phyloP scores from a whole-genome alignment of 2,888 invertebrate species.

The Mesoligia furuncula region DNA sequence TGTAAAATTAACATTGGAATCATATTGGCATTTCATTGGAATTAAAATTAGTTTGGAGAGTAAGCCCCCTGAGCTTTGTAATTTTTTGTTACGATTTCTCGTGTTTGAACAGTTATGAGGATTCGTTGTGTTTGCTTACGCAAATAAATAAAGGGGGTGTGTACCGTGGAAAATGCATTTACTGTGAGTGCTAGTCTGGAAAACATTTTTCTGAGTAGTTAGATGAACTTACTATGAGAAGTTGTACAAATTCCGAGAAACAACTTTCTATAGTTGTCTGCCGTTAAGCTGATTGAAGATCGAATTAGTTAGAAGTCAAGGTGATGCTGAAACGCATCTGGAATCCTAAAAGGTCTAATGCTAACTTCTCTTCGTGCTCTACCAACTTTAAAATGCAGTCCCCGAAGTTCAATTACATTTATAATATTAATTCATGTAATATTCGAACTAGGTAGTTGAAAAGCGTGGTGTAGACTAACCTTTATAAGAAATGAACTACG shows the following conservation, averaged over 20 bases:
- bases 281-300: background rate
- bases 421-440: background rate
- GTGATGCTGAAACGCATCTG: background rate
- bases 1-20: too few species aligned
- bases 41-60: too few species aligned
- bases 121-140: background rate
- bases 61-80: background rate
- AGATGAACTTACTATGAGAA: background rate
- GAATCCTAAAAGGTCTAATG: too few species aligned
- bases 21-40: too few species aligned
- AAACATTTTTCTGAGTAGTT: background rate
- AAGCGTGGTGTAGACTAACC: conserved; percentile 52
- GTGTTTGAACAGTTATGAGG: background rate
- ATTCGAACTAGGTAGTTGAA: background rate
- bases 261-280: background rate
- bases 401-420: background rate
- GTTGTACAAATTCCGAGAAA: background rate
- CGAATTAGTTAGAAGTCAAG: background rate
- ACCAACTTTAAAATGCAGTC: background rate
- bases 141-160: background rate
- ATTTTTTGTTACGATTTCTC: conserved; percentile 6
- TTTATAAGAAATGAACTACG: conserved; percentile 75
- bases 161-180: background rate
- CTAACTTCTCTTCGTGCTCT: background rate
- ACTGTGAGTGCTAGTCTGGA: too few species aligned